Evolutionary conservation across 2,888 invertebrate species (phyloP), one percentile per base, ranked within the genome.

Genomic region (Heliconius erato): DNA sequence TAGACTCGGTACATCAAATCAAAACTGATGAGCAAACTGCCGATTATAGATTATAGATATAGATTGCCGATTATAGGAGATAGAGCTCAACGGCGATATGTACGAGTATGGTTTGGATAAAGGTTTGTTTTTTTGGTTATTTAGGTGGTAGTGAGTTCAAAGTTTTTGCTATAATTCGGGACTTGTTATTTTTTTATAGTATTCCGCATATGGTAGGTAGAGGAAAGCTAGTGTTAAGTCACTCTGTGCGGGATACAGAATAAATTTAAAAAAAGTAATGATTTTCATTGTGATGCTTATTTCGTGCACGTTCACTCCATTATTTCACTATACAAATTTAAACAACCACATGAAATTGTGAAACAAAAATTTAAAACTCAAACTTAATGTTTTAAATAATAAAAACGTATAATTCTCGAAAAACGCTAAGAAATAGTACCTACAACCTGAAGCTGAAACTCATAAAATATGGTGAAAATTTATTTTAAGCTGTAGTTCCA

Each of bases 1-100:
- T 95, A 84, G 95, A 94, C 83, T 93, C 94, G 0, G 91, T 89
- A 0, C 86, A 94, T 85, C 91, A 93, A 6, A 87, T 94, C 77
- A 92, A 93, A 0, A 88, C 90, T 26, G 93, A 93, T 80, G 91
- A 91, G 80, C 90, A 91, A 83, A 89, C 90, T 84, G 90, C 91
- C 0, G 92, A 93, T 87, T 92, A 28, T 28, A 28, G 1, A 28
- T 28, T 28, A 28, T 28, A 28, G 28, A 28, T 28, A 28, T 28
- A 28, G 28, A 28, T 28, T 28, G 28, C 28, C 28, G 28, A 28
- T 28, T 28, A 28, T 28, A 93, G 71, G 82, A 90, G 12, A 81
- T 91, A 77, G 92, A 94, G 28, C 88, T 90, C 2, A 94, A 94
- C 26, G 94, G 94, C 0, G 93, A 93, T 63, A 89, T 94, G 12